A percentile compares a stretch with the other conserved stretches of the same genome.
Evolutionary conservation across 2,888 invertebrate genomes (phyloP).

Genomic region (Noctua fimbriata): DNA sequence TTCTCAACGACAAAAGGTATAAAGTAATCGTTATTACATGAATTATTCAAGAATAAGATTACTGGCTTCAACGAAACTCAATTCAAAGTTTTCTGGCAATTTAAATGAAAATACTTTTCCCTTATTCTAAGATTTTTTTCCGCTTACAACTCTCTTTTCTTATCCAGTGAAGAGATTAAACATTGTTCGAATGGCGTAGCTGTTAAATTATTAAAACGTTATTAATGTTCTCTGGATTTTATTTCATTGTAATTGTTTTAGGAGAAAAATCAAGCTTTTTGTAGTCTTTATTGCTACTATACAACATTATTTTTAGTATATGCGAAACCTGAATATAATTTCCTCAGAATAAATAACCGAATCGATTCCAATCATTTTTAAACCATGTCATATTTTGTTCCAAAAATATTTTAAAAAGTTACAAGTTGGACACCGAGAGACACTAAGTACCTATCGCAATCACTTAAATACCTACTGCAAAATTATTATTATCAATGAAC

Average conservation of each 20-base stretch:
- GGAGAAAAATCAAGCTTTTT: conserved; percentile 22
- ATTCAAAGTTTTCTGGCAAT: conserved; percentile 81
- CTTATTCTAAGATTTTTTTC: conserved; percentile 73
- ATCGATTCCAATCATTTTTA: no score
- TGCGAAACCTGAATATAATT: no score
- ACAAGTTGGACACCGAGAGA: no score
- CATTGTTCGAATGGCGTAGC: conserved; percentile 74
- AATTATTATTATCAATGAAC: no score
- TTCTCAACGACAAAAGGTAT: conserved; percentile 63
- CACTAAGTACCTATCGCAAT: no score
- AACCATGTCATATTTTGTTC: no score
- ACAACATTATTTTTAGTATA: no score
- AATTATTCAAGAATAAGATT: conserved; percentile 78
- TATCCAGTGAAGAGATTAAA: conserved; percentile 80
- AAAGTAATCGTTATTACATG: conserved; percentile 70
- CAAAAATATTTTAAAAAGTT: no score
- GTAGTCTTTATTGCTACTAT: not conserved
- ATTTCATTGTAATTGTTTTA: conserved; percentile 55
- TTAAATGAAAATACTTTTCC: conserved; percentile 81
- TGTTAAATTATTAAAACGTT: conserved; percentile 66
- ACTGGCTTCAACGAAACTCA: conserved; percentile 80
- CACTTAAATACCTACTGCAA: no score
- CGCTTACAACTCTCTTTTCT: conserved; percentile 75
- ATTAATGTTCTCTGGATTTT: conserved; percentile 57
- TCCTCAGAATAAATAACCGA: no score